These are phyloP conservation scores for Lycaon pictus DNA, from an alignment of 2,113 vertebrate species.

Conservation along the genomic window DNA sequence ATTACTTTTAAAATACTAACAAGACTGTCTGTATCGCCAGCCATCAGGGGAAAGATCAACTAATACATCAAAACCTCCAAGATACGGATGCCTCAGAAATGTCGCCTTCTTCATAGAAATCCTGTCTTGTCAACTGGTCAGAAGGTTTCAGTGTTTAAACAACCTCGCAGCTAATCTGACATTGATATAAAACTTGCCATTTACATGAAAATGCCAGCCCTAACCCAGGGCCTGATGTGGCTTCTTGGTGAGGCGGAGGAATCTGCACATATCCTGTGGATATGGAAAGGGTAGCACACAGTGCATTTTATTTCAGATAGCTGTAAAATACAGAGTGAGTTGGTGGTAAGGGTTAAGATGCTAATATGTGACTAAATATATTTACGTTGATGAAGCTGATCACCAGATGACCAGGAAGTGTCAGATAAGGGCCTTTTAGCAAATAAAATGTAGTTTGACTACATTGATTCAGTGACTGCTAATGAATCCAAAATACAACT, in stretches of 20 bases:
- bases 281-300: rapidly evolving
- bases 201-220: conserved; percentile 79
- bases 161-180: conserved; percentile 61
- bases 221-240: background rate
- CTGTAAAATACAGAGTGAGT: background rate
- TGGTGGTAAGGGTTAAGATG: rapidly evolving
- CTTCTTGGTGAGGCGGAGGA: background rate
- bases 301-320: background rate
- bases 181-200: conserved; percentile 73
- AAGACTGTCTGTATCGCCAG: conserved; percentile 49
- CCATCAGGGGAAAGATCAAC: conserved; percentile 64
- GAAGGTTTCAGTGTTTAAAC: conserved; percentile 59
- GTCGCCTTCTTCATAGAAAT: conserved; percentile 57
- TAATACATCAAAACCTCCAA: conserved; percentile 37
- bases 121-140: conserved; percentile 61
- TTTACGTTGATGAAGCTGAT: background rate
- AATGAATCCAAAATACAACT: rapidly evolving
- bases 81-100: conserved; percentile 69
- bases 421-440: background rate
- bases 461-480: background rate
- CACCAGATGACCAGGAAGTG: no score
- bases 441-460: background rate
- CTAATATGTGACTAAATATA: no score
- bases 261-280: background rate
- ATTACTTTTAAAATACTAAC: conserved; percentile 35